Evolutionary conservation across 2,888 invertebrate species (phyloP).

Genomic region (Clitarchus hookeri): DNA sequence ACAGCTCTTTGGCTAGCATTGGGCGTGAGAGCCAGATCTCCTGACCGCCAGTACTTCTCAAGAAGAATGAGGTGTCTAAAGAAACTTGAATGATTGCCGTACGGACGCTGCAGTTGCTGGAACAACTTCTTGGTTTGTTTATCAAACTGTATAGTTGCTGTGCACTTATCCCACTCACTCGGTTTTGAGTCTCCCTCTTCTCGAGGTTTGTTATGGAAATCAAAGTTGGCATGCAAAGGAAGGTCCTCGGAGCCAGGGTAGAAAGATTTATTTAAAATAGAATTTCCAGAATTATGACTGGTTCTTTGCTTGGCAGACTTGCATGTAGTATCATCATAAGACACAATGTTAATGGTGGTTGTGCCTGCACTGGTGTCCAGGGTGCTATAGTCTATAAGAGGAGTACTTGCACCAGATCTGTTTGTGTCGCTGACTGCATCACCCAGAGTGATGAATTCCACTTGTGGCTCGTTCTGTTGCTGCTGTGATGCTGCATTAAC

Average conservation of each 20-base stretch:
- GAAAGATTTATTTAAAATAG: conserved; percentile 47
- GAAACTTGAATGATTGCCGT: conserved; percentile 86
- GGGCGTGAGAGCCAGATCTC: conserved; percentile 66
- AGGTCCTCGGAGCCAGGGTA: conserved; percentile 85
- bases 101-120: conserved; percentile 82
- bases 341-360: background rate
- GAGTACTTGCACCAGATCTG: conserved; percentile 34
- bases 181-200: background rate
- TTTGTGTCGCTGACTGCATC: conserved; percentile 11
- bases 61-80: conserved; percentile 77
- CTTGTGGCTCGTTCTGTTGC: conserved; percentile 15
- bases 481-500: background rate
- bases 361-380: conserved; percentile 26
- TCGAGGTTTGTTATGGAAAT: conserved; percentile 57
- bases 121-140: conserved; percentile 78
- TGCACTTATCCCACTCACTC: conserved; percentile 79
- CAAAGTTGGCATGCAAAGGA: conserved; percentile 74
- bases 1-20: conserved; percentile 75
- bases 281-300: background rate
- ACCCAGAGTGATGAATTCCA: conserved; percentile 10
- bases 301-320: conserved; percentile 11
- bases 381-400: conserved; percentile 36
- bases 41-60: conserved; percentile 76
- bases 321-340: conserved; percentile 10
- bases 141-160: conserved; percentile 79